Percentiles rank a stretch among this genome's conserved stretches.
phyloP scores from a whole-genome alignment of 2,888 invertebrate genomes.

The Oeneis ivallda region DNA sequence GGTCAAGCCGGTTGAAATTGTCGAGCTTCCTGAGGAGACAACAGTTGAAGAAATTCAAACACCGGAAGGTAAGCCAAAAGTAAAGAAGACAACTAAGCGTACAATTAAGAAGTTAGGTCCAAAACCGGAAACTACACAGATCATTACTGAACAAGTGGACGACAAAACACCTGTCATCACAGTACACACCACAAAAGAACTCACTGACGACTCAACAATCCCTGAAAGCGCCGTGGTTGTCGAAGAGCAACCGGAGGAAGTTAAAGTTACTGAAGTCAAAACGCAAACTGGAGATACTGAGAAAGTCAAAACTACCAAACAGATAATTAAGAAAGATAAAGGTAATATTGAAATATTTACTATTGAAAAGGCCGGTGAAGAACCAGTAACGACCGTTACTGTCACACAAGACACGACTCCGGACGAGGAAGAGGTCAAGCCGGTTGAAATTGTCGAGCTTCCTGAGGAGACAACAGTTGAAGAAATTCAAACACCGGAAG shows the following conservation, averaged over 20 bases:
- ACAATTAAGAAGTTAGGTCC: too few relatives aligned
- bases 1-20: too few relatives aligned
- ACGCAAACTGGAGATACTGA: conserved; percentile 1
- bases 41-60: too few relatives aligned
- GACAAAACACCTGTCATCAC: too few relatives aligned
- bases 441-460: conserved; percentile 31
- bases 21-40: too few relatives aligned
- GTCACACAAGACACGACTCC: neutral
- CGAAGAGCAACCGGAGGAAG: conserved; percentile 13
- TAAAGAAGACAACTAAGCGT: too few relatives aligned
- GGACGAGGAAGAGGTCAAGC: neutral
- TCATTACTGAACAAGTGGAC: too few relatives aligned
- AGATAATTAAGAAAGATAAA: neutral
- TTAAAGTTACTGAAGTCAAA: conserved; percentile 5
- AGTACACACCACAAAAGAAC: too few relatives aligned
- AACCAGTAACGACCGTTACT: neutral
- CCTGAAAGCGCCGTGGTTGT: conserved; percentile 1
- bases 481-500: conserved; percentile 43
- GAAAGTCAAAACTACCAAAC: neutral
- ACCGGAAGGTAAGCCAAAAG: too few relatives aligned
- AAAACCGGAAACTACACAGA: too few relatives aligned
- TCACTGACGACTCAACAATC: conserved; percentile 33
- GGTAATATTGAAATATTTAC: neutral
- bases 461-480: conserved; percentile 33
- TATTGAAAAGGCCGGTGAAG: neutral